Evolutionary conservation across 2,797 vertebrate genomes (phyloP), one percentile per base, ranked within the genome.

Genomic region (Coendou prehensilis): DNA sequence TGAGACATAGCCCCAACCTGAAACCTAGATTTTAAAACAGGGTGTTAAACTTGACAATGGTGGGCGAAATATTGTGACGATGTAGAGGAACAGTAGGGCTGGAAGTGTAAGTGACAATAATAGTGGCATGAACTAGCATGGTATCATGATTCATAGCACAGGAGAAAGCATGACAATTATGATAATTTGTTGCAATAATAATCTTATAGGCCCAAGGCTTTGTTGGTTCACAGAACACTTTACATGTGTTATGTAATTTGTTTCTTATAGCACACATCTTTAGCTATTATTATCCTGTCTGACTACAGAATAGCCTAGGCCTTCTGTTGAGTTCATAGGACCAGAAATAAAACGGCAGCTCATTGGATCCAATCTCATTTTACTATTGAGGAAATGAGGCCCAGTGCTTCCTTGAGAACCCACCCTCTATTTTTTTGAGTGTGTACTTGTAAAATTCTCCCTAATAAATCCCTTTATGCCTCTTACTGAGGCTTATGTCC

Each of bases 301-400:
- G 86, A 57, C 87, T 84, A 73, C n/a, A 64, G 61, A 94, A 87
- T 52, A 28, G 57, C 9, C n/a, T 61, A 75, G 90, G 26, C 41
- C 26, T 81, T 95, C 71, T 92, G 82, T 4, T 89, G 33, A 87
- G 33, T 67, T 94, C 83, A 90, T 33, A 83, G 45, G 57, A 71
- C 37, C 33, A 83, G 86, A 95, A 95, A 92, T 96, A 95, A 87
- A 83, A 64, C 4, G 73, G 57, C 37, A 37, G 50, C 30, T 87
- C 10, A 67, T 9, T 1, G 11, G 28, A 47, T 75, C 71, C 63
- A 54, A 37, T 54, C 22, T 97, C 23, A 50, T 73, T 71, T 20
- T 52, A 76, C 15, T 45, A 26, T 1, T 78, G 56, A 89, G 54
- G 91, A 85, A 88, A 63, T 20, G 26, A 82, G 59, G 37, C 30